These are phyloP conservation scores for Leistus spinibarbis DNA, from an alignment of 2,888 invertebrate species.

Conservation along the genomic window DNA sequence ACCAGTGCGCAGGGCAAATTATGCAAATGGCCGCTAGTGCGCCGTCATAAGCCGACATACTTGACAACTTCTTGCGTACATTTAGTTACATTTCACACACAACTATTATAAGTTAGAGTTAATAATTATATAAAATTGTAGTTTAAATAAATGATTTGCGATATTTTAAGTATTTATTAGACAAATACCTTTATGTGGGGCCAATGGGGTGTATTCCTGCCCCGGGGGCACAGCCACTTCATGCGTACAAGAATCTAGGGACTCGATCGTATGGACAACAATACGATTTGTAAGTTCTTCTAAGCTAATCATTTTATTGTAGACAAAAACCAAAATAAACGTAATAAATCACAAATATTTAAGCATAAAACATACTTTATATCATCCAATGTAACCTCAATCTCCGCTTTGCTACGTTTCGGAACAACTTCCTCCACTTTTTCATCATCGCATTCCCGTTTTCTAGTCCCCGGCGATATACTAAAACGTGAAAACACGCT, in stretches of 20 bases:
- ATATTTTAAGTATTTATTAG: neutral
- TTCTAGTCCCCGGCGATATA: slow-evolving; percentile 45
- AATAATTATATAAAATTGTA: too few relatives aligned
- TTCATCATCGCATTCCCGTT: slow-evolving; percentile 50
- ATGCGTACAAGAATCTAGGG: slow-evolving; percentile 92
- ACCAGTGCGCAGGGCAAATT: too few relatives aligned
- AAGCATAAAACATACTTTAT: slow-evolving; percentile 50
- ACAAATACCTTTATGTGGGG: slow-evolving; percentile 54
- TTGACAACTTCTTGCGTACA: too few relatives aligned
- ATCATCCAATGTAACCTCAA: slow-evolving; percentile 51
- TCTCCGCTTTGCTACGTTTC: slow-evolving; percentile 51
- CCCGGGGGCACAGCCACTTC: slow-evolving; percentile 95
- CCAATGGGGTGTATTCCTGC: slow-evolving; percentile 72
- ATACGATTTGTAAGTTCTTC: slow-evolving; percentile 81
- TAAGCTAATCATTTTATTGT: slow-evolving; percentile 60
- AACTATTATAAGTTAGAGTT: too few relatives aligned
- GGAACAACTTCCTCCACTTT: slow-evolving; percentile 39
- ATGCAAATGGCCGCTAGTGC: too few relatives aligned
- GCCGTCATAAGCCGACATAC: too few relatives aligned
- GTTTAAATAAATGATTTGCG: neutral
- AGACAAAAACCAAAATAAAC: neutral
- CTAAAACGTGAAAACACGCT: neutral
- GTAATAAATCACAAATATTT: slow-evolving; percentile 3
- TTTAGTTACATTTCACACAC: too few relatives aligned
- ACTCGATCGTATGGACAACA: slow-evolving; percentile 85